A percentile compares a stretch with the other conserved stretches of the same genome.
These are phyloP conservation scores for Drosophila simulans DNA, from an alignment of 1,140 invertebrate genomes.

Conservation along the genomic window DNA sequence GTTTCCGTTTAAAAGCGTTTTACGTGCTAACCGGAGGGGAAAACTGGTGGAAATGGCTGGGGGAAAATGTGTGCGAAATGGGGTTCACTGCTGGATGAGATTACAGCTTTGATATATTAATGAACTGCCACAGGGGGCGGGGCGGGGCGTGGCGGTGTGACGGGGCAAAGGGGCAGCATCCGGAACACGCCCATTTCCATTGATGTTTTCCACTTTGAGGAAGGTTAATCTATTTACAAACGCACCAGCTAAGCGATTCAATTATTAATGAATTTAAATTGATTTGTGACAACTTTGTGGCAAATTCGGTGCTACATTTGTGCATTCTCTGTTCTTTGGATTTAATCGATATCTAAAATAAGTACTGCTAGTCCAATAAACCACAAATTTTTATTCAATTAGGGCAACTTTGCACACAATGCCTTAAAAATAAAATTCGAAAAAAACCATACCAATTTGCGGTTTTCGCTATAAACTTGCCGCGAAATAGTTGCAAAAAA, in stretches of 20 bases:
- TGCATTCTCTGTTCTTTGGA: background rate
- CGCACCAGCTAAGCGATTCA: slow-evolving; percentile 9
- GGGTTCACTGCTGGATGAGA: slow-evolving; percentile 21
- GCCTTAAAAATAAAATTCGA: slow-evolving; percentile 2
- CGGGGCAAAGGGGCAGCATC: background rate
- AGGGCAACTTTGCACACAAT: background rate
- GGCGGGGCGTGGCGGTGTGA: too few species aligned
- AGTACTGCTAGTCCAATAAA: background rate
- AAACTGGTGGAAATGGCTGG: background rate
- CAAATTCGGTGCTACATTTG: background rate
- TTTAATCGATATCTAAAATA: background rate
- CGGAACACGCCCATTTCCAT: slow-evolving; percentile 4
- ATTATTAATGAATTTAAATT: slow-evolving; percentile 20
- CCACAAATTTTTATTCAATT: background rate
- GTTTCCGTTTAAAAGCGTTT: slow-evolving; percentile 68
- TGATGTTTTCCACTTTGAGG: slow-evolving; percentile 22
- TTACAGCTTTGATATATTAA: slow-evolving; percentile 66
- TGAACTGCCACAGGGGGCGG: slow-evolving; percentile 26
- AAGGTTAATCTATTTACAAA: slow-evolving; percentile 24
- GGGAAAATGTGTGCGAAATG: slow-evolving; percentile 9
- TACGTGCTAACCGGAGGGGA: slow-evolving; percentile 24
- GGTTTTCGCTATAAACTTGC: slow-evolving; percentile 54
- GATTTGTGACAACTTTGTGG: background rate
- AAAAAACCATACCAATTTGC: slow-evolving; percentile 67
- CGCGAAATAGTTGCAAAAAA: slow-evolving; percentile 56